Evolutionary conservation across 2,888 invertebrate genomes (phyloP), one percentile per base, ranked within the genome.

Genomic region (Mamestra brassicae): DNA sequence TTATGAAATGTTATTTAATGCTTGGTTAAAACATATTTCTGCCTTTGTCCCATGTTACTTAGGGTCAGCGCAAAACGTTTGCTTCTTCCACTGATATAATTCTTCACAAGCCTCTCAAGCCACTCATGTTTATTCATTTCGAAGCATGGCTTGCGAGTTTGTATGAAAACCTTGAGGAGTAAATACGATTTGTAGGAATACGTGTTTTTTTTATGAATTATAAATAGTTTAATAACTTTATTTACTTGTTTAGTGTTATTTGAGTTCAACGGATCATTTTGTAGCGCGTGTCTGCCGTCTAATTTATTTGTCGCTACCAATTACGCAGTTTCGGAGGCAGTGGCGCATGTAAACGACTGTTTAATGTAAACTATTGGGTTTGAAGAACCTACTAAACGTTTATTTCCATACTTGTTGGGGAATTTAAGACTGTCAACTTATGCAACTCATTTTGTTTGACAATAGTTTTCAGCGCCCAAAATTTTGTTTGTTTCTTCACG

Each of bases 291-390:
- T 45, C 26, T 4, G 50, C 50, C 11, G 45, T 68, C n/a, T 61
- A 55, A 80, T 80, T 74, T 80, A 80, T 80, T 55, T 42, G 45
- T 52, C 34, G 47, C 61, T 69, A 65, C 64, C 50, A 63, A 61
- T 74, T 65, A 73, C 61, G 61, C 61, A 62, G 57, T 57, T 65
- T 68, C 47, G 38, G 57, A 47, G 26, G 60, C 57, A 36, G 36
- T 34, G 52, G 13, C 13, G 75, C 80, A 80, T 79, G 34, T 60
- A 67, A 78, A 80, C 15, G 54, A 57, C 68, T 26, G 54, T 52
- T 71, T 66, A 71, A 63, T 67, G 47, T 66, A 64, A 64, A 60
- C 38, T 15, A 38, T 60, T 63, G 60, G n/a, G 8, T 42, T 69
- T 54, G 26, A n/a, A 54, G 42, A 34, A 52, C 17, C 42, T 70